Evolutionary conservation across 2,888 invertebrate species (phyloP).

Genomic region (Agrochola lychnidis): DNA sequence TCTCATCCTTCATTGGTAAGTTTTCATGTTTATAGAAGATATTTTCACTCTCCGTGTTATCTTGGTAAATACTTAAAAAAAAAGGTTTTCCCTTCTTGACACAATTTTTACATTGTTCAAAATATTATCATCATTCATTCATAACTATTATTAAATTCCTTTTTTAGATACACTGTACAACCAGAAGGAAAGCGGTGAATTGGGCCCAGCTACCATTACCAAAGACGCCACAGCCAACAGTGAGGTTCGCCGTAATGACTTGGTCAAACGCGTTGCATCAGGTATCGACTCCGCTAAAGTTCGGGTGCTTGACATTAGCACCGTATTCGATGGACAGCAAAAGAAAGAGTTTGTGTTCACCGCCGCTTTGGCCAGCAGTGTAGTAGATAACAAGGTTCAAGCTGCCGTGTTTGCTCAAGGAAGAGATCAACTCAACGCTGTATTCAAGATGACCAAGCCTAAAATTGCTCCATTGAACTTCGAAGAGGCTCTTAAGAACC

Average conservation of each 20-base stretch:
- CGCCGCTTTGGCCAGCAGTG: conserved; percentile 89
- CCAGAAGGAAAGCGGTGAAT: conserved; percentile 74
- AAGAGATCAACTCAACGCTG: conserved; percentile 85
- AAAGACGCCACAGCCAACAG: conserved; percentile 83
- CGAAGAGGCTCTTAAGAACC: conserved; percentile 87
- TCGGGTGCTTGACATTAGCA: conserved; percentile 88
- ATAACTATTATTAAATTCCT: neutral
- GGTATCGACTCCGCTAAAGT: conserved; percentile 89
- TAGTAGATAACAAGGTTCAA: conserved; percentile 89
- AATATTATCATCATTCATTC: neutral
- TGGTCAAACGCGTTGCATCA: conserved; percentile 87
- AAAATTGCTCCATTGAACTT: conserved; percentile 88
- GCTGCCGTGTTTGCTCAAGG: conserved; percentile 84
- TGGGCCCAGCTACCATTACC: conserved; percentile 73
- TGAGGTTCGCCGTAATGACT: conserved; percentile 86
- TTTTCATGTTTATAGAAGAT: neutral
- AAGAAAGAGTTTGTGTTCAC: conserved; percentile 88
- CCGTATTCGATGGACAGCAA: conserved; percentile 89
- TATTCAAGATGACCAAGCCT: conserved; percentile 85
- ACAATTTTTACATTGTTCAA: neutral
- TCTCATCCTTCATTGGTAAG: conserved; percentile 82
- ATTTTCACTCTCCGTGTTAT: neutral
- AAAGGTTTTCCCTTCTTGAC: neutral
- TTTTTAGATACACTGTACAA: conserved; percentile 80
- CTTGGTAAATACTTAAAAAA: neutral